phyloP scores from a whole-genome alignment of 2,888 invertebrate genomes.

The Azorinus chamasolen region DNA sequence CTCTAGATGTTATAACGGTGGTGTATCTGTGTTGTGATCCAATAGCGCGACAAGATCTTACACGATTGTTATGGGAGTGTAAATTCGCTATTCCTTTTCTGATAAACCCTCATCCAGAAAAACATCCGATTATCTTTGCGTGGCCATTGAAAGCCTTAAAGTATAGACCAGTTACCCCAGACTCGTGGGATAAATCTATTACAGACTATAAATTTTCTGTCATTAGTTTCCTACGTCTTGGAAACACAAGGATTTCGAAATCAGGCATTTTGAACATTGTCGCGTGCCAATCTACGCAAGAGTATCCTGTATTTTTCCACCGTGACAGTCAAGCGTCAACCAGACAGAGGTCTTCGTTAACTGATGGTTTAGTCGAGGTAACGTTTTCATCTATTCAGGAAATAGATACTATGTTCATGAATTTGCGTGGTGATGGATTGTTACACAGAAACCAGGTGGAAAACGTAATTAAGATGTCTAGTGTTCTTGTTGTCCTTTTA shows the following conservation, averaged over 20 bases:
- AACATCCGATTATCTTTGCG: not conserved
- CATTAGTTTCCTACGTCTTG: slow-evolving; percentile 11
- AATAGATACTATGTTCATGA: slow-evolving; percentile 5
- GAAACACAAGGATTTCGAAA: slow-evolving; percentile 5
- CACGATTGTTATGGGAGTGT: slow-evolving; percentile 20
- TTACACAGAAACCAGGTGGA: not conserved
- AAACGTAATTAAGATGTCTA: slow-evolving; percentile 1
- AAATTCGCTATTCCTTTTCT: slow-evolving; percentile 20
- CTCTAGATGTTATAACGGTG: slow-evolving; percentile 16
- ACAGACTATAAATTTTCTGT: not conserved
- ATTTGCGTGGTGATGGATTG: slow-evolving; percentile 20
- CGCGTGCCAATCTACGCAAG: slow-evolving; percentile 13
- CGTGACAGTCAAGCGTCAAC: slow-evolving; percentile 19
- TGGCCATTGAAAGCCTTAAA: slow-evolving; percentile 14
- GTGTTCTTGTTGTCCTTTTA: not conserved
- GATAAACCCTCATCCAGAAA: not conserved
- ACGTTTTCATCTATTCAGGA: slow-evolving; percentile 1
- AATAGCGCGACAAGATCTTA: slow-evolving; percentile 25
- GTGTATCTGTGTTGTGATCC: slow-evolving; percentile 31
- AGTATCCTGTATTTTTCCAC: slow-evolving; percentile 26
- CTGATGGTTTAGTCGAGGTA: slow-evolving; percentile 13
- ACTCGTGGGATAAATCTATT: not conserved
- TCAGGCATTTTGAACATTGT: slow-evolving; percentile 12
- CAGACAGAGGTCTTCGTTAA: not conserved
- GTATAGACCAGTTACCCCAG: not conserved